Conservation (phyloP, 2,888 invertebrate species). For the Pegoplata infirma region DNA sequence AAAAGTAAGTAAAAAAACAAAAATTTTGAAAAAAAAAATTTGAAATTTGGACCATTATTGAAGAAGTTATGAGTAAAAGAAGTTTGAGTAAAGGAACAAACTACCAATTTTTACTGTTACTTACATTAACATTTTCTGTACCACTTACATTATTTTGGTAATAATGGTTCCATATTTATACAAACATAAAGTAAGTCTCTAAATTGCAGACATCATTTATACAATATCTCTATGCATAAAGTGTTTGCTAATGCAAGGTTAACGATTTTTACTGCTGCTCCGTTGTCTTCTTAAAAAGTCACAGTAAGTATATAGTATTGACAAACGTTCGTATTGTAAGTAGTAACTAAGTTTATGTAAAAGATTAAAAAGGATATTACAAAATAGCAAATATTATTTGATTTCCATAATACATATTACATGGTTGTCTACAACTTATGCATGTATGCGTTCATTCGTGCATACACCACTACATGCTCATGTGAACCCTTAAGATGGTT, state of each 20-base stretch:
- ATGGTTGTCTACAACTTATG: no score
- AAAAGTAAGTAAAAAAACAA: no score
- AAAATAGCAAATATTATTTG: slow-evolving; percentile 18
- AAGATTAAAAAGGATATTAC: slow-evolving; percentile 31
- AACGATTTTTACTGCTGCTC: slow-evolving; percentile 5
- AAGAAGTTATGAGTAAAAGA: no score
- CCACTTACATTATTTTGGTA: background rate
- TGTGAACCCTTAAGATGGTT: slow-evolving; percentile 11
- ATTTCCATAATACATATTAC: slow-evolving; percentile 24
- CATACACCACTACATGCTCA: background rate
- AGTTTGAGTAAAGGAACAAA: no score
- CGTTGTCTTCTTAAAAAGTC: background rate
- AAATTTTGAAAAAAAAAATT: no score
- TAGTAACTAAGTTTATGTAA: slow-evolving; percentile 1
- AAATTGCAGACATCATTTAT: slow-evolving; percentile 22
- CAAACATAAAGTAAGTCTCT: background rate
- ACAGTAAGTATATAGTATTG: slow-evolving; percentile 5
- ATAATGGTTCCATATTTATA: no score
- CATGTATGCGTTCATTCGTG: no score
- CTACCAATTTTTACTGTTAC: no score
- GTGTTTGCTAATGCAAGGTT: slow-evolving; percentile 32
- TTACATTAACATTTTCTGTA: no score
- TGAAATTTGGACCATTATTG: no score
- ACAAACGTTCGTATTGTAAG: slow-evolving; percentile 19
- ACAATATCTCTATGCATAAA: slow-evolving; percentile 14